These are phyloP conservation scores for Heptranchias perlo DNA, from an alignment of 2,113 vertebrate species.

Conservation along the genomic window DNA sequence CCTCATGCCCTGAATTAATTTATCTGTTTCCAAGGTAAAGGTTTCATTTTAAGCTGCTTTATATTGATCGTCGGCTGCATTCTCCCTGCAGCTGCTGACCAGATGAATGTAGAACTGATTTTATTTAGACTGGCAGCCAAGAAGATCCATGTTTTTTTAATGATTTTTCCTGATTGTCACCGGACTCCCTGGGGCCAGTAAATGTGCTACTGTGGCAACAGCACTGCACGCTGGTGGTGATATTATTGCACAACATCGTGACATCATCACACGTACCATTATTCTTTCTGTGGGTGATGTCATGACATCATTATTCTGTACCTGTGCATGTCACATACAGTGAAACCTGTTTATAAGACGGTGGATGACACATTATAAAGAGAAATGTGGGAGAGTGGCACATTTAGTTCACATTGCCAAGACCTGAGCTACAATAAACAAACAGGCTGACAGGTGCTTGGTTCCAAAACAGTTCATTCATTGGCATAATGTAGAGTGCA, in stretches of 20 bases:
- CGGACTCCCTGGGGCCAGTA: neutral
- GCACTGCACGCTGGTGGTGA: neutral
- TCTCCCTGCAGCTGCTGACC: neutral
- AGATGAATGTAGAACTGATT: neutral
- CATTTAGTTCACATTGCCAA: neutral
- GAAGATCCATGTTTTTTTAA: neutral
- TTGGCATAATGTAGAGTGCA: neutral
- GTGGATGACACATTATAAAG: neutral
- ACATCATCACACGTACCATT: neutral
- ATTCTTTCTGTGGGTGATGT: neutral
- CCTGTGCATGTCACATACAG: neutral
- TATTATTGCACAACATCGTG: neutral
- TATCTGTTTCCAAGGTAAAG: neutral
- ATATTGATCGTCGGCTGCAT: neutral
- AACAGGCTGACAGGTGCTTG: neutral
- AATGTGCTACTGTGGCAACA: neutral
- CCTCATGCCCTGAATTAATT: neutral
- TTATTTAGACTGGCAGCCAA: neutral
- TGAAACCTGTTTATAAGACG: neutral
- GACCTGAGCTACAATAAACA: neutral
- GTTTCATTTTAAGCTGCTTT: neutral
- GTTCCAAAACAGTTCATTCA: neutral
- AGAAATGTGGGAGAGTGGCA: neutral
- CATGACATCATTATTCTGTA: neutral
- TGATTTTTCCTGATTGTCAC: neutral